Conservation (phyloP, 2,113 vertebrate species). For the Catharus fuscescens region DNA sequence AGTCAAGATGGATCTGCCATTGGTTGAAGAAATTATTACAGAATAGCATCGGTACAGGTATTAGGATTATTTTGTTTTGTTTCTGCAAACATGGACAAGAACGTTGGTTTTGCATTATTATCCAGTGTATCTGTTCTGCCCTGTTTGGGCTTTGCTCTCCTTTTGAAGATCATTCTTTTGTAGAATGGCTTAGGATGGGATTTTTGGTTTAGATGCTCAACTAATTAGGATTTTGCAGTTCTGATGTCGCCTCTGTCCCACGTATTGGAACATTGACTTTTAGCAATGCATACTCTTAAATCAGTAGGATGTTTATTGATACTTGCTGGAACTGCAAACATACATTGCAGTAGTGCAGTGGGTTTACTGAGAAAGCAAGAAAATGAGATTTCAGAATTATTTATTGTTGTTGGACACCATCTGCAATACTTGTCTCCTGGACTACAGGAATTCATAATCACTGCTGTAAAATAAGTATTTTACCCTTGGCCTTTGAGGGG, state of each 20-base stretch:
- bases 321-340: neutral
- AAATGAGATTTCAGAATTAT: neutral
- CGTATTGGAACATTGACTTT: slow-evolving; percentile 51
- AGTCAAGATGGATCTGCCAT: neutral
- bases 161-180: neutral
- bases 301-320: neutral
- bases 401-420: neutral
- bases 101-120: neutral
- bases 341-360: neutral
- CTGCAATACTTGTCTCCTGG: neutral
- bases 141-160: neutral
- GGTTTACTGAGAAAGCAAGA: neutral
- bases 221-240: neutral
- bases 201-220: neutral
- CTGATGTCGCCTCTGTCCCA: slow-evolving; percentile 31
- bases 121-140: neutral
- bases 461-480: neutral
- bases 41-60: neutral
- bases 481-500: neutral
- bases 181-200: neutral
- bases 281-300: neutral
- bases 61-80: neutral
- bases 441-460: neutral
- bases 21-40: slow-evolving; percentile 9
- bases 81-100: neutral